Evolutionary conservation across 2,797 vertebrate species (phyloP).

Genomic region (Lutjanus argentimaculatus): DNA sequence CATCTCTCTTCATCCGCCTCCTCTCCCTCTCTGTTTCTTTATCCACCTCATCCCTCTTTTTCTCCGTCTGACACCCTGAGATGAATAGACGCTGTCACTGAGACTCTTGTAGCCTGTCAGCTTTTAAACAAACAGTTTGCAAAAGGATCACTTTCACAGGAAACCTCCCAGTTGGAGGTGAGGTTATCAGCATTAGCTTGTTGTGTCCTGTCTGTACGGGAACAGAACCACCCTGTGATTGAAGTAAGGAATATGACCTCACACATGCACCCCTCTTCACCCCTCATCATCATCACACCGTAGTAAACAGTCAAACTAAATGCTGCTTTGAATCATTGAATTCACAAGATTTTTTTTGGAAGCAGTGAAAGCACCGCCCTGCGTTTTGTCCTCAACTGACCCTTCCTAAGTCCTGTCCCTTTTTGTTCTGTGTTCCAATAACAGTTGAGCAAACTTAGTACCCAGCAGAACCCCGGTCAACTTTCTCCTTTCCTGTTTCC

Average conservation of each 20-base stretch:
- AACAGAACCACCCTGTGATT: slow-evolving; percentile 16
- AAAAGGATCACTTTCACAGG: slow-evolving; percentile 78
- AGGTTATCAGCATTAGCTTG: slow-evolving; percentile 58
- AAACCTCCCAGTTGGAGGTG: slow-evolving; percentile 71
- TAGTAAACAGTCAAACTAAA: slow-evolving; percentile 2
- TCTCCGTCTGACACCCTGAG: slow-evolving; percentile 76
- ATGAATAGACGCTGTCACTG: slow-evolving; percentile 85
- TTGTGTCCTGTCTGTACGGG: slow-evolving; percentile 34
- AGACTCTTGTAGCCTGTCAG: slow-evolving; percentile 87
- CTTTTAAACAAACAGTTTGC: slow-evolving; percentile 84
- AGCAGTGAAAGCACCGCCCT: slow-evolving; percentile 9
- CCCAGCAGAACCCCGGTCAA: too few relatives aligned
- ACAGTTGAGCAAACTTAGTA: too few relatives aligned
- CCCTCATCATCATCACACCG: not conserved
- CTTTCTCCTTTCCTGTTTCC: too few relatives aligned
- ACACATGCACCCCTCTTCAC: not conserved
- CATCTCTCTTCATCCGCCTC: slow-evolving; percentile 47
- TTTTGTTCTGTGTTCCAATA: too few relatives aligned
- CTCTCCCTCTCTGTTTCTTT: slow-evolving; percentile 50
- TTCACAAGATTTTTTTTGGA: slow-evolving; percentile 17
- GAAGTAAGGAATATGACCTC: slow-evolving; percentile 40
- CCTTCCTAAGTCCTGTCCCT: too few relatives aligned
- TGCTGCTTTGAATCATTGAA: slow-evolving; percentile 25
- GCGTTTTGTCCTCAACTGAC: slow-evolving; percentile 19
- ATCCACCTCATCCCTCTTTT: slow-evolving; percentile 59